Percentiles rank a stretch among this genome's conserved stretches.
These are phyloP conservation scores for Dicerorhinus sumatrensis DNA, from an alignment of 2,113 vertebrate genomes.

Conservation along the genomic window DNA sequence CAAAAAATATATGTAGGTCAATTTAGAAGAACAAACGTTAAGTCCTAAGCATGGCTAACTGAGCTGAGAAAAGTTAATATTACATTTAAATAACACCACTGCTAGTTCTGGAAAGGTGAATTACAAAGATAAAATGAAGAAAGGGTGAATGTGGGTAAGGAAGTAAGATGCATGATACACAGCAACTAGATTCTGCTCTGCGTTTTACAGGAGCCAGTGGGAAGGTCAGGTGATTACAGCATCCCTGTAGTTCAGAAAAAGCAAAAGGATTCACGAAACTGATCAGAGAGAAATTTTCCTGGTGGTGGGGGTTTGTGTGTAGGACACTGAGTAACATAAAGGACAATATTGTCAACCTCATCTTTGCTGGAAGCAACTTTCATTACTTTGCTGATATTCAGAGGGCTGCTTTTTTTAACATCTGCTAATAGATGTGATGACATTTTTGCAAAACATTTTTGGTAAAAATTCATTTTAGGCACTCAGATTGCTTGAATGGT, in stretches of 20 bases:
- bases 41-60: background rate
- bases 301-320: background rate
- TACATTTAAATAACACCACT: background rate
- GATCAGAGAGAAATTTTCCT: background rate
- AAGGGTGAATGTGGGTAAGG: background rate
- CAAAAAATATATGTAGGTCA: background rate
- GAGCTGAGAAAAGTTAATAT: constrained; percentile 15
- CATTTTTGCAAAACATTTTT: constrained; percentile 13
- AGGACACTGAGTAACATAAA: background rate
- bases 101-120: constrained; percentile 17
- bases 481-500: background rate
- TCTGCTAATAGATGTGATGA: background rate
- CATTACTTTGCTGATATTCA: background rate
- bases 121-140: constrained; percentile 55
- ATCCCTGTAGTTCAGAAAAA: background rate
- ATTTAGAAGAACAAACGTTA: constrained; percentile 10
- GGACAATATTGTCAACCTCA: background rate
- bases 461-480: constrained; percentile 15
- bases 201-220: background rate
- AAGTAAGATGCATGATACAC: background rate
- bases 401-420: background rate
- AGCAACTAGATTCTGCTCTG: constrained; percentile 2
- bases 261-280: background rate
- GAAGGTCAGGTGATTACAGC: background rate
- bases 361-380: constrained; percentile 11